Evolutionary conservation across 1,140 invertebrate genomes (phyloP).

Genomic region (Diorhabda elongata): DNA sequence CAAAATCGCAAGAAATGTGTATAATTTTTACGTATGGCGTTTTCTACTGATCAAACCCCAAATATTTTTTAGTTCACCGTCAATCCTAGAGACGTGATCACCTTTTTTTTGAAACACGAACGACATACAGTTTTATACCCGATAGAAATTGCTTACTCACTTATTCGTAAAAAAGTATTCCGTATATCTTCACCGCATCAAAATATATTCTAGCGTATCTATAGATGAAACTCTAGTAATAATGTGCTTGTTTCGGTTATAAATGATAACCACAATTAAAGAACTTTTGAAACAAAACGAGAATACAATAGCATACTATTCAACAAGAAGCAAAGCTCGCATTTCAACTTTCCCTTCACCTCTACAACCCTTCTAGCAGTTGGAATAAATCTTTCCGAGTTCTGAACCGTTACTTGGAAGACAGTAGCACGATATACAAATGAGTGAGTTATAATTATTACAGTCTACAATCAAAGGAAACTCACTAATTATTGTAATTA

Average conservation of each 20-base stretch:
- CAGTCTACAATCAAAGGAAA: background rate
- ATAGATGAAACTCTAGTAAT: no score
- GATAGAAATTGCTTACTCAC: no score
- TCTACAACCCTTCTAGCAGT: background rate
- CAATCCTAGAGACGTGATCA: no score
- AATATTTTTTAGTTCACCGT: no score
- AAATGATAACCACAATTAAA: background rate
- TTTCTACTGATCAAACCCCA: no score
- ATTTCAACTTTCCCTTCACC: background rate
- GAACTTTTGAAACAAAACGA: background rate
- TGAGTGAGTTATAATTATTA: slow-evolving; percentile 3
- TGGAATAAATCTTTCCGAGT: background rate
- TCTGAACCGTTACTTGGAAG: background rate
- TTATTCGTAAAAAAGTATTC: no score
- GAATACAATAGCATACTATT: background rate
- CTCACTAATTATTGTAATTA: slow-evolving; percentile 3
- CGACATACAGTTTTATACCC: no score
- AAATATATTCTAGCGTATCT: no score
- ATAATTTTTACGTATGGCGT: no score
- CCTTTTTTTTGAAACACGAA: no score
- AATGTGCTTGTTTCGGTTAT: background rate
- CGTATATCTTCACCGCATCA: no score
- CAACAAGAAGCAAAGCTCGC: background rate
- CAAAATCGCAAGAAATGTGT: no score
- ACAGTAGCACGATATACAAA: background rate